Conservation (phyloP, 2,888 invertebrate species). For the Drosophila atripex region DNA sequence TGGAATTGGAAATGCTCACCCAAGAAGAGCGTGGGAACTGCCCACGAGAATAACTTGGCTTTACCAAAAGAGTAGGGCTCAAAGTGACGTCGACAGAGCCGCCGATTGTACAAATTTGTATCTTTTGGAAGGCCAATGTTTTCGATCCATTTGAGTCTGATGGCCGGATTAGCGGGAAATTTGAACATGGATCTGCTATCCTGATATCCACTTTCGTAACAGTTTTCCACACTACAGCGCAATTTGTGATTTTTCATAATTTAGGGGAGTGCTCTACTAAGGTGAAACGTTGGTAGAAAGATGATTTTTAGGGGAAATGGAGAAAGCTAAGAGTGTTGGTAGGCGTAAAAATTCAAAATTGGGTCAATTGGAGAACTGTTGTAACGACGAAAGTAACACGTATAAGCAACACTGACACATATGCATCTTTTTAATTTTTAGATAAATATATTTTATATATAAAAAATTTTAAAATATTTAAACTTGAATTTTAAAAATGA, state of each 20-base stretch:
- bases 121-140: constrained; percentile 28
- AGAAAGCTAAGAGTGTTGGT: constrained; percentile 38
- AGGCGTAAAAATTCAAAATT: constrained; percentile 22
- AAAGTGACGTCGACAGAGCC: constrained; percentile 49
- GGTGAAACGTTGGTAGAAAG: constrained; percentile 5
- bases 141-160: constrained; percentile 44
- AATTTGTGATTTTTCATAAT: constrained; percentile 16
- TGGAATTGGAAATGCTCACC: constrained; percentile 10
- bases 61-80: constrained; percentile 21
- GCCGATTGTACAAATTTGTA: not conserved
- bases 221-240: constrained; percentile 32
- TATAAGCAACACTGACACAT: not conserved
- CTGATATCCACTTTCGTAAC: constrained; percentile 26
- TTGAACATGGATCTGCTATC: constrained; percentile 23
- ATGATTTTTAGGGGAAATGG: constrained; percentile 15
- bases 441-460: not conserved
- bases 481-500: not conserved
- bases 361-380: constrained; percentile 19
- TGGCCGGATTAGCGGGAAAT: constrained; percentile 30
- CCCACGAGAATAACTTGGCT: constrained; percentile 19
- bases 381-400: not conserved
- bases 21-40: constrained; percentile 47
- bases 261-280: not conserved
- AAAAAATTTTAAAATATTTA: not conserved
- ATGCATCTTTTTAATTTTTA: not conserved